Base-by-base conservation (phyloP, 2,113 vertebrate genomes). In the Odocoileus hemionus region DNA sequence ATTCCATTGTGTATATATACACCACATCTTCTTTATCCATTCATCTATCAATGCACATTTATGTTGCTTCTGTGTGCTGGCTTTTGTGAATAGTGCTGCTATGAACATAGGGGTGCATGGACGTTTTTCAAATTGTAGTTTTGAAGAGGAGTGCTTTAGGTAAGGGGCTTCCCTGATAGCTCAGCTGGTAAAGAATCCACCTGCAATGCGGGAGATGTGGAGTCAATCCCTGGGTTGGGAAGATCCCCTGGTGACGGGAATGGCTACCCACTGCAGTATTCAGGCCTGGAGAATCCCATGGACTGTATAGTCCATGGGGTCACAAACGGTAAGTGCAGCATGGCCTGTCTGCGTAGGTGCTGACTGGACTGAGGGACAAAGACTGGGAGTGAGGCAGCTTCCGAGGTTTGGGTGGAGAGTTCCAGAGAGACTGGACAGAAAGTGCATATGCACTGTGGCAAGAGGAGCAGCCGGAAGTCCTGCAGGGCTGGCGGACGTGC, bases 221-320 rank as follows among this genome's bases (percentile, higher is more conserved):
- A 36, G 6, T 74, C 67, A 25, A 3, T 39, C 19, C 19, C 36
- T 74, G 67, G 67, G 67, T 3, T 74, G n/a, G 36, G 36, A 74
- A 74, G 67, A 25, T 13, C 36, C 36, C 5, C n/a, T 39, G 36
- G 36, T 6, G 67, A 3, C 6, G 36, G n/a, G 10, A 39, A 74
- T 13, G 67, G 67, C 67, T 74, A 1, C 67, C n/a, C n/a, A 39
- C n/a, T 39, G 19, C 19, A 23, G 67, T 6, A 9, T 74, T 39
- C 67, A 13, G 67, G n/a, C 36, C 36, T 74, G 67, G n/a, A 13
- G 19, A 74, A 21, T 23, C n/a, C n/a, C 67, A 25, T 39, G n/a
- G 36, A 13, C 2, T 11, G 67, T 36, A 2, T 11, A 12, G n/a
- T 21, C n/a, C 67, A 6, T 0, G 19, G n/a, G 19, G 10, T 70